These are phyloP conservation scores for Dermolepida albohirtum DNA, from an alignment of 2,888 invertebrate genomes.

Conservation along the genomic window DNA sequence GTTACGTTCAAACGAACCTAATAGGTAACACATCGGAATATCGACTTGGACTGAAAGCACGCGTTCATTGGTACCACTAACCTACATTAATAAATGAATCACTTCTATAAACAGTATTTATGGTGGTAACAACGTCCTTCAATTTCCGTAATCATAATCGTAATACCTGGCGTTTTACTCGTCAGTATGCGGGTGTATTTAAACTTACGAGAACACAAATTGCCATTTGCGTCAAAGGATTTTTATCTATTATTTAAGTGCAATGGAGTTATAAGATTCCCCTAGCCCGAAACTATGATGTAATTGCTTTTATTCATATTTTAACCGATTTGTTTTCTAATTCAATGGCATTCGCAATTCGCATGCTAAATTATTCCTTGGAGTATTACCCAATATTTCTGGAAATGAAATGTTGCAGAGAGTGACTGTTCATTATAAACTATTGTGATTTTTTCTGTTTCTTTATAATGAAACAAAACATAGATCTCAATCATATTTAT, in stretches of 20 bases:
- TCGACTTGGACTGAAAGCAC: neutral
- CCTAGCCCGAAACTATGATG: slow-evolving; percentile 31
- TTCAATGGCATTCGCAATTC: slow-evolving; percentile 22
- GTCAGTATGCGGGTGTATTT: slow-evolving; percentile 32
- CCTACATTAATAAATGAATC: slow-evolving; percentile 36
- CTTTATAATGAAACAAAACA: neutral
- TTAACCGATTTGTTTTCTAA: slow-evolving; percentile 16
- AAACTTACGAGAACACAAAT: slow-evolving; percentile 17
- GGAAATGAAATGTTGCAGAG: slow-evolving; percentile 26
- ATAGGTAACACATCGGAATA: too few relatives aligned
- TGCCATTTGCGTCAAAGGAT: slow-evolving; percentile 40
- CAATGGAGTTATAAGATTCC: slow-evolving; percentile 30
- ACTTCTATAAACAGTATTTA: slow-evolving; percentile 14
- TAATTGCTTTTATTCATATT: slow-evolving; percentile 38
- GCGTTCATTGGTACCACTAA: slow-evolving; percentile 34
- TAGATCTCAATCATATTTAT: too few relatives aligned
- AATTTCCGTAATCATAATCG: slow-evolving; percentile 36
- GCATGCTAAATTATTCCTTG: slow-evolving; percentile 32
- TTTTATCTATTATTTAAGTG: slow-evolving; percentile 34
- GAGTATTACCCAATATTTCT: slow-evolving; percentile 30
- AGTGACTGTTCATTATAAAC: slow-evolving; percentile 13
- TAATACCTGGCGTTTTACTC: slow-evolving; percentile 22
- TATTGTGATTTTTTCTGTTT: neutral
- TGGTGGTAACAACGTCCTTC: slow-evolving; percentile 36
- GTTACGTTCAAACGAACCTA: too few relatives aligned